A percentile compares a stretch with the other conserved stretches of the same genome.
Conservation (phyloP, 2,888 invertebrate genomes). For the Caenorhabditis zanzibari region DNA sequence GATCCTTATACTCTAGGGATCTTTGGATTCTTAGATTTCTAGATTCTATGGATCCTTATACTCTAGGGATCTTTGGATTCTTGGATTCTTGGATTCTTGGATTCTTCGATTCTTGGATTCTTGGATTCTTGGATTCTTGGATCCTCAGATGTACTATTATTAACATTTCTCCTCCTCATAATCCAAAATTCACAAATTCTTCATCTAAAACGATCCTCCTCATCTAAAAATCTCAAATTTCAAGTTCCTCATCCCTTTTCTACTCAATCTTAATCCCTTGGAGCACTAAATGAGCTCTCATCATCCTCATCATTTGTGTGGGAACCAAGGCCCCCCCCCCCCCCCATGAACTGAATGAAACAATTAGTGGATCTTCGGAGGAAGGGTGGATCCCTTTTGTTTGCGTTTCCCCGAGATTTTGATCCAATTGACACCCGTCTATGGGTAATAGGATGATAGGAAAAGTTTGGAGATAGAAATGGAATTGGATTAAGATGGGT, state of each 20-base stretch:
- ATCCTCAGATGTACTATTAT: too few relatives aligned
- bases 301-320: slow-evolving; percentile 27
- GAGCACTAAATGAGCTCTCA: slow-evolving; percentile 29
- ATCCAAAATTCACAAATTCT: too few relatives aligned
- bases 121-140: too few relatives aligned
- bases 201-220: too few relatives aligned
- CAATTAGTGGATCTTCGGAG: slow-evolving; percentile 11
- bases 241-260: background rate
- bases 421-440: slow-evolving; percentile 13
- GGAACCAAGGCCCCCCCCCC: background rate
- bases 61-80: too few relatives aligned
- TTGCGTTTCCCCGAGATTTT: background rate
- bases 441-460: background rate
- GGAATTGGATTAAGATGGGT: background rate
- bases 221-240: background rate
- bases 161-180: too few relatives aligned
- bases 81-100: too few relatives aligned
- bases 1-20: too few relatives aligned
- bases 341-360: slow-evolving; percentile 37
- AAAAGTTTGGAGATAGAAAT: background rate
- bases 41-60: too few relatives aligned
- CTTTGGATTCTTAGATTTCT: too few relatives aligned
- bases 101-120: too few relatives aligned
- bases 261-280: slow-evolving; percentile 11
- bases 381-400: slow-evolving; percentile 9